phyloP scores from a whole-genome alignment of 2,113 vertebrate species.

The Tetraodon nigroviridis region DNA sequence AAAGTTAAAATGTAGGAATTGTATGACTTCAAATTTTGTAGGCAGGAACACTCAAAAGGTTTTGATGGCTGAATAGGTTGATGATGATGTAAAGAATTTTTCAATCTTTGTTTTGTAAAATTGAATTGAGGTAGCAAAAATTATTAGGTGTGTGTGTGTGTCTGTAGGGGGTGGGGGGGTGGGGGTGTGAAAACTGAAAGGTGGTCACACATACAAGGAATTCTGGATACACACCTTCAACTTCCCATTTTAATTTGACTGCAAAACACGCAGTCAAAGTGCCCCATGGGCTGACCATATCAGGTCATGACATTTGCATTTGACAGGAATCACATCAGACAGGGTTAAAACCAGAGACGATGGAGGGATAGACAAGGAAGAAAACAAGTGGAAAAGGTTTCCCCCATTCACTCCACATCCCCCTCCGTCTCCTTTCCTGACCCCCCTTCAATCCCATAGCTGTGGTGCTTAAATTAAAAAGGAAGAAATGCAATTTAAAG shows the following conservation, averaged over 20 bases:
- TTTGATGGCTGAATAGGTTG: background rate
- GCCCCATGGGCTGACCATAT: constrained; percentile 76
- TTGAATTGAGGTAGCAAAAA: background rate
- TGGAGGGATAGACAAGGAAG: constrained; percentile 51
- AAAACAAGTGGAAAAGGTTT: constrained; percentile 74
- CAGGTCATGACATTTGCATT: constrained; percentile 81
- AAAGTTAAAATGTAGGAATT: too few relatives aligned
- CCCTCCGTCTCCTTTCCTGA: constrained; percentile 22
- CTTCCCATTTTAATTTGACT: constrained; percentile 54
- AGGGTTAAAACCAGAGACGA: constrained; percentile 77
- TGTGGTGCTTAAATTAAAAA: constrained; percentile 79
- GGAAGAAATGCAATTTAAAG: constrained; percentile 93
- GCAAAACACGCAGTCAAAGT: constrained; percentile 50
- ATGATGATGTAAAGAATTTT: background rate
- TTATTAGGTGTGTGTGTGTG: too few relatives aligned
- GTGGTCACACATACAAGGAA: constrained; percentile 9
- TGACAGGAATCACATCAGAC: constrained; percentile 72
- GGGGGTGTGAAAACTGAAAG: background rate
- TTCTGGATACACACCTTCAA: constrained; percentile 17
- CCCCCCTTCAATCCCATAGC: constrained; percentile 53
- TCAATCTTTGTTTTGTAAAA: background rate
- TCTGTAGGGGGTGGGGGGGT: too few relatives aligned
- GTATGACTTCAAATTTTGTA: too few relatives aligned
- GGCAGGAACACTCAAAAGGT: background rate
- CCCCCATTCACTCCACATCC: constrained; percentile 22